Percentiles rank a stretch among this genome's conserved stretches.
Evolutionary conservation across 2,113 vertebrate species (phyloP).

Genomic region (Nymphicus hollandicus): DNA sequence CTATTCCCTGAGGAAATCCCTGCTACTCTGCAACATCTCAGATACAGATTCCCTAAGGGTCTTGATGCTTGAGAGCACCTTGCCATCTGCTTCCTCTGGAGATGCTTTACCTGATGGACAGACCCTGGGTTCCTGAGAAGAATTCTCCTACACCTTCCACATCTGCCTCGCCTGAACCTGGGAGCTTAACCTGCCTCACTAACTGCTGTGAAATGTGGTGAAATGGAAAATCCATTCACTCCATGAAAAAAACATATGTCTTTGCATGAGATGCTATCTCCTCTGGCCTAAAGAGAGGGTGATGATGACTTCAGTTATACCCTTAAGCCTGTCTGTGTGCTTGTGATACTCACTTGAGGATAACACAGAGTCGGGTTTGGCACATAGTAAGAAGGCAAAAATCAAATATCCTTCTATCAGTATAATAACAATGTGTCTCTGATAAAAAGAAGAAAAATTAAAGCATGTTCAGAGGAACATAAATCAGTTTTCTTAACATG

Average conservation of each 20-base stretch:
- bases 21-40: background rate
- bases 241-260: rapidly evolving
- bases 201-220: background rate
- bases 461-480: background rate
- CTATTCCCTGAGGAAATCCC: background rate
- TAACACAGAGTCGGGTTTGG: background rate
- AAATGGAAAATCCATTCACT: background rate
- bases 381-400: background rate
- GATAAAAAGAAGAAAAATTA: background rate
- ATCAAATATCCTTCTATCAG: background rate
- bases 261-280: background rate
- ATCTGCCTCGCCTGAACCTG: rapidly evolving
- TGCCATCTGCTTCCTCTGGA: background rate
- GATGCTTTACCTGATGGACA: background rate
- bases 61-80: background rate
- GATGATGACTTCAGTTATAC: background rate
- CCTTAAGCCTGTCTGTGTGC: background rate
- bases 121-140: background rate
- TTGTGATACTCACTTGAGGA: background rate
- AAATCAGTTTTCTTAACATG: background rate
- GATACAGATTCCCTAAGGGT: background rate
- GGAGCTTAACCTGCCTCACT: rapidly evolving
- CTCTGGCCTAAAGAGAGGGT: background rate
- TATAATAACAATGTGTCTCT: background rate
- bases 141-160: background rate